Percentiles rank a stretch among this genome's conserved stretches.
phyloP scores from a whole-genome alignment of 2,113 vertebrate genomes.

The Abramis brama region DNA sequence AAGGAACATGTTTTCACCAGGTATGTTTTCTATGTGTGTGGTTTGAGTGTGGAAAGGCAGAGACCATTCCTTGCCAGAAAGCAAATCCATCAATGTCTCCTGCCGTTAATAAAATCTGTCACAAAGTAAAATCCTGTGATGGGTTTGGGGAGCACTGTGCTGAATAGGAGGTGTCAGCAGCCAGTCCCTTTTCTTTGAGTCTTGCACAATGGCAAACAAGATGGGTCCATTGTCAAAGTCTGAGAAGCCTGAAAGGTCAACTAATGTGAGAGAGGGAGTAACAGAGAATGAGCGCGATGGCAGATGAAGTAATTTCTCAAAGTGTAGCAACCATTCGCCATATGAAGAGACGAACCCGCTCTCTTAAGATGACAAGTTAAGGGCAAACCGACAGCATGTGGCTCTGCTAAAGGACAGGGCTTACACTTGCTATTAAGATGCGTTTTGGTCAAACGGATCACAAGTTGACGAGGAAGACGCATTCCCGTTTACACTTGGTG shows the following conservation, averaged over 20 bases:
- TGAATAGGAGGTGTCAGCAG: conserved; percentile 56
- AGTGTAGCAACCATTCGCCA: conserved; percentile 36
- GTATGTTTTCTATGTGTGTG: conserved; percentile 33
- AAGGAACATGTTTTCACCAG: conserved; percentile 17
- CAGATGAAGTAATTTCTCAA: conserved; percentile 31
- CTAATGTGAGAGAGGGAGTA: conserved; percentile 47
- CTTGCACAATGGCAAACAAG: conserved; percentile 45
- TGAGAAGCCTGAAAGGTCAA: conserved; percentile 54
- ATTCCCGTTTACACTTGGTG: too few relatives aligned
- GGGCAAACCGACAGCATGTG: neutral
- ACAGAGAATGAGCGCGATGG: conserved; percentile 17
- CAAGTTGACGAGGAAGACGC: too few relatives aligned
- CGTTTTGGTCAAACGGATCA: too few relatives aligned
- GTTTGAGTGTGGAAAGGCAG: conserved; percentile 40
- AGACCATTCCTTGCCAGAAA: conserved; percentile 33
- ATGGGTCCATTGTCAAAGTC: conserved; percentile 49
- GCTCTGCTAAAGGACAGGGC: neutral
- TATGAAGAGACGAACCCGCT: conserved; percentile 27
- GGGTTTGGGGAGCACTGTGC: conserved; percentile 27
- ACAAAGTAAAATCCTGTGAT: conserved; percentile 43
- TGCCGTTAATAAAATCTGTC: conserved; percentile 51
- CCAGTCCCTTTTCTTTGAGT: conserved; percentile 42
- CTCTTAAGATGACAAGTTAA: conserved; percentile 1
- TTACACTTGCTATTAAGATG: too few relatives aligned
- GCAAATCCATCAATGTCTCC: conserved; percentile 47